Evolutionary conservation across 1,140 invertebrate genomes (phyloP), one percentile per base, ranked within the genome.

Genomic region (Drosophila bocqueti): DNA sequence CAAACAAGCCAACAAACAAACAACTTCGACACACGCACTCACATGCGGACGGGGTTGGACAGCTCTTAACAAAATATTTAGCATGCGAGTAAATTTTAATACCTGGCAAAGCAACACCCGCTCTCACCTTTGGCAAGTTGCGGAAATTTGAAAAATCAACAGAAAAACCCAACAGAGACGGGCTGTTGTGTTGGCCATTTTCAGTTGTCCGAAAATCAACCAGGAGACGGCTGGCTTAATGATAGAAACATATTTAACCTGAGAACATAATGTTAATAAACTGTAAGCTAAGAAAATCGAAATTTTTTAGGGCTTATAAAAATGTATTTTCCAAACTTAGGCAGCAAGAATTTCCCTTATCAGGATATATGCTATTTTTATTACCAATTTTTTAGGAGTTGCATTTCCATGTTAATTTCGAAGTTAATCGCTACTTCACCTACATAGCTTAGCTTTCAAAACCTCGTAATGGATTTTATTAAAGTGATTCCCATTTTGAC

Each of bases 11-110:
- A 61, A 58, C 59, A 73, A 61, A 52, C 59, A 67, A 38, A 49
- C 47, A 60, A 49, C 64, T 38, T 47, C 61, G 61, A 62, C 55
- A 45, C 64, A 52, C 34, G 38, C 62, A 46, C 50, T 46, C 61
- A 24, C 13, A 13, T 10, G 38, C 34, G 49, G 38, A 57, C 55
- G 50, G 4, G 46, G 29, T 46, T 57, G 66, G 58, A 55, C 62
- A 54, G 50, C 80, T 75, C 84, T 89, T 89, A 81, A 83, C 84
- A 89, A 87, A 87, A 87, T 87, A 87, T 87, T 87, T 89, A 87
- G 80, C 77, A 83, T 55, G 73, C 83, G 66, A 81, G 81, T 73
- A 87, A 76, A 83, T 87, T 86, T 85, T 82, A 86, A 76, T 76
- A 61, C 76, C 76, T 61, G 45, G 24, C 62, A 42, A 66, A 76